Base-by-base conservation (phyloP, 2,113 vertebrate species). In the Bos taurus region DNA sequence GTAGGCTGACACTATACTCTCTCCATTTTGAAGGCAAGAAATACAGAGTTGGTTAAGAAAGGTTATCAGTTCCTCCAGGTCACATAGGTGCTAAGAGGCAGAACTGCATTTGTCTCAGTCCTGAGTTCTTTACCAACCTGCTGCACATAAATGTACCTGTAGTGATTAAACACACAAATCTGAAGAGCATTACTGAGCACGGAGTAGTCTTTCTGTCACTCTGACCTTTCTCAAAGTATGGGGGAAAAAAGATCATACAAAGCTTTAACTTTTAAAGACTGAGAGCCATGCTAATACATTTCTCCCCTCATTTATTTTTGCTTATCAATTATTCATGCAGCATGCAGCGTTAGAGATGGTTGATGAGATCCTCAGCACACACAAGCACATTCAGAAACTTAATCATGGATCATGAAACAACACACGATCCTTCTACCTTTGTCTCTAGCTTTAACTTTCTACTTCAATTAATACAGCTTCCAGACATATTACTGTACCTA, bases 321-420 rank as follows among this genome's bases (percentile, higher is more conserved):
- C 30, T 88, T 89, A 80, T 97, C 97, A 90, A 91, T 98, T 91
- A 97, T 95, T 95, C 83, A 85, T 14, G 5, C 77, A 59, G 92
- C 12, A 4, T 25, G 9, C 26, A 15, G 88, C 0, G 0, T 88
- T 50, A 52, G 84, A 46, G 67, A 64, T 62, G 77, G 85, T 15
- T 52, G 91, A 90, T 83, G 95, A 93, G 82, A 26, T 40, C 85
- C 48, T 84, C 77, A 59, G 6, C 30, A 30, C 43, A n/a, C 8
- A 92, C 33, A n/a, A 82, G 52, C 83, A 90, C 33, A 12, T 74
- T 56, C 36, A 12, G 88, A 54, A 30, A 40, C 88, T 89, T 80
- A 50, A 56, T 62, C 95, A 91, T 52, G 3, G 21, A 84, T 94
- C 88, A 52, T 3, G 56, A 93, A 50, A 60, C 82, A 48, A 36